Evolutionary conservation across 1,140 invertebrate species (phyloP), one percentile per base, ranked within the genome.

Genomic region (Meloidogyne hapla): DNA sequence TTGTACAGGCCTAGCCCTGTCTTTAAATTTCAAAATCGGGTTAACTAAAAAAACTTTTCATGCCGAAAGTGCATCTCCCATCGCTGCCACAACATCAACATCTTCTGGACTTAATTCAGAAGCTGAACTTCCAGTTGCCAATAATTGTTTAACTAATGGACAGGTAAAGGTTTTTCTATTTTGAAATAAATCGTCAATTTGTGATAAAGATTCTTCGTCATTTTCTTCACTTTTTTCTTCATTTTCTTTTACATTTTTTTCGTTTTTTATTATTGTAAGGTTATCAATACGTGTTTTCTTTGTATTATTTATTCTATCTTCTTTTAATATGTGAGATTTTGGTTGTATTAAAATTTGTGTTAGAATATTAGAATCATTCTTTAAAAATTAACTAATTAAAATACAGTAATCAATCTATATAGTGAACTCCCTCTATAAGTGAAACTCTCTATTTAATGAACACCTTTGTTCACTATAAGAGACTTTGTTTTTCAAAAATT

Each of bases 1-100:
- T 84, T 82, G 80, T 84, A 85, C 10, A 85, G 74, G 1, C 86
- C 84, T 23, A 74, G 65, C 38, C 84, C 84, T 10, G 84, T 87
- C 75, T 83, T 79, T 28, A 81, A 26, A 48, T 5, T 48, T 2
- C 15, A 18, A 18, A 18, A 18, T 48, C 15, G n/a, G n/a, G n/a
- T n/a, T n/a, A n/a, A n/a, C n/a, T n/a, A 48, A 18, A 48, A 18
- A 18, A 18, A 48, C 3, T n/a, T 48, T 21, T 21, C 48, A n/a
- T n/a, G n/a, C 48, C 18, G 48, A 56, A n/a, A 56, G n/a, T 6
- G 80, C 83, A 73, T 82, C 81, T 2, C 81, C 81, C 83, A 82
- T 79, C 12, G 81, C 77, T 15, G 79, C 81, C 56, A 82, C 84
- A 66, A 82, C 79, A 21, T 83, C 83, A 69, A 82, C 79, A 70